These are phyloP conservation scores for Calliphora vicina DNA, from an alignment of 1,140 invertebrate genomes.

Conservation along the genomic window DNA sequence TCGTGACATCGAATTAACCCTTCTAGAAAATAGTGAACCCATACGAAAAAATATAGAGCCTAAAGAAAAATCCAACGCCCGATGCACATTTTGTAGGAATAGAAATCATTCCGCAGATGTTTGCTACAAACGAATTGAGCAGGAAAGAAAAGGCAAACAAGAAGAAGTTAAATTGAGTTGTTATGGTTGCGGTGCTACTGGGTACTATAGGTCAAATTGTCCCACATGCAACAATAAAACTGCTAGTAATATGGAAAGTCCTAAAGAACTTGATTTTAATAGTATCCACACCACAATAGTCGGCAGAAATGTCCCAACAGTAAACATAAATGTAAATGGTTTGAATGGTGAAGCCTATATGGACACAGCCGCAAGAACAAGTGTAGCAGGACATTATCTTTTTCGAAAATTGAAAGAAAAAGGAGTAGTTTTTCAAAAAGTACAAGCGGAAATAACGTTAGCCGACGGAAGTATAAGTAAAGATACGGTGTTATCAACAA, in stretches of 20 bases:
- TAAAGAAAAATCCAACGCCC: not conserved
- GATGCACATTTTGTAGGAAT: slow-evolving; percentile 29
- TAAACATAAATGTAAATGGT: slow-evolving; percentile 16
- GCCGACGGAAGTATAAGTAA: slow-evolving; percentile 13
- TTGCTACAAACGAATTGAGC: slow-evolving; percentile 30
- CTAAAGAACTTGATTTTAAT: slow-evolving; percentile 28
- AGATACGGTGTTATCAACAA: not conserved
- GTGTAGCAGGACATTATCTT: slow-evolving; percentile 29
- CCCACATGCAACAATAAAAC: slow-evolving; percentile 32
- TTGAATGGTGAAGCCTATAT: slow-evolving; percentile 36
- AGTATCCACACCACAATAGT: slow-evolving; percentile 11
- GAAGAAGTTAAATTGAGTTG: slow-evolving; percentile 6
- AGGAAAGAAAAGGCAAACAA: slow-evolving; percentile 8
- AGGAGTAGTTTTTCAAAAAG: slow-evolving; percentile 11
- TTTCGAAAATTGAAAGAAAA: slow-evolving; percentile 5
- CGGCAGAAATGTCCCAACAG: not conserved
- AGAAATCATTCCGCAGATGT: slow-evolving; percentile 25
- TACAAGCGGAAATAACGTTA: slow-evolving; percentile 14
- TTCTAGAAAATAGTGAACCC: not conserved
- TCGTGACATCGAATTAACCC: not conserved
- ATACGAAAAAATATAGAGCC: not conserved
- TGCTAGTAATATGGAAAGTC: slow-evolving; percentile 11
- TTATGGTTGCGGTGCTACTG: too few species aligned
- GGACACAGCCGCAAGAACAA: slow-evolving; percentile 37
- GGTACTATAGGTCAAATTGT: slow-evolving; percentile 22